phyloP scores from a whole-genome alignment of 2,797 vertebrate genomes.

The Silurus aristotelis region DNA sequence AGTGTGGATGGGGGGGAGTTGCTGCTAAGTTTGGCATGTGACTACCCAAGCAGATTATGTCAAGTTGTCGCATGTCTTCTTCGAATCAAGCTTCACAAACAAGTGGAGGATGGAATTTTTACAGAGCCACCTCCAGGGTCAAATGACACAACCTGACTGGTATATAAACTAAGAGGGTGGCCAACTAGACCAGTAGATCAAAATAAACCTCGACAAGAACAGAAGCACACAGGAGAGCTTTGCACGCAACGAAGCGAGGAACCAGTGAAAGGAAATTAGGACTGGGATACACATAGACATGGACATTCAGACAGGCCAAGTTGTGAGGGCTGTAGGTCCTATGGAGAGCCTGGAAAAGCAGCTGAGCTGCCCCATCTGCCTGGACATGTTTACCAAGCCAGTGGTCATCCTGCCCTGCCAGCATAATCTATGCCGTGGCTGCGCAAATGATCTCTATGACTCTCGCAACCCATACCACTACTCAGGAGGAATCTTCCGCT shows the following conservation, averaged over 20 bases:
- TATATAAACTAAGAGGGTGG: conserved; percentile 58
- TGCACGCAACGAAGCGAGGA: conserved; percentile 4
- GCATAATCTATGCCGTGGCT: conserved; percentile 71
- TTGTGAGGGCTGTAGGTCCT: conserved; percentile 53
- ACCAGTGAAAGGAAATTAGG: conserved; percentile 19
- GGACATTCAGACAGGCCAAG: conserved; percentile 65
- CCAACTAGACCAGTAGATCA: conserved; percentile 47
- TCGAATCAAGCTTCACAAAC: conserved; percentile 59
- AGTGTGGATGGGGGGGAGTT: conserved; percentile 10
- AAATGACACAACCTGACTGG: conserved; percentile 36
- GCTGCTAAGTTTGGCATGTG: conserved; percentile 62
- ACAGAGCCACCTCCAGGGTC: conserved; percentile 36
- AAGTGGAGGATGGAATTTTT: conserved; percentile 55
- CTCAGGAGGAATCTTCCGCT: conserved; percentile 86
- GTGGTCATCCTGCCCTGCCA: conserved; percentile 74
- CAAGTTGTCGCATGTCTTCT: conserved; percentile 60
- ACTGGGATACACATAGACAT: conserved; percentile 50
- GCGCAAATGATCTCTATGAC: conserved; percentile 71
- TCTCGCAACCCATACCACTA: conserved; percentile 69
- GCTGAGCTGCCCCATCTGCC: conserved; percentile 72
- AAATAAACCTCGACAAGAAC: conserved; percentile 48
- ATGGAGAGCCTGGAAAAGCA: conserved; percentile 71
- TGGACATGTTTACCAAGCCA: conserved; percentile 72
- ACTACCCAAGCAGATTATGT: conserved; percentile 47
- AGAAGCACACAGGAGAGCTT: conserved; percentile 19